phyloP scores from a whole-genome alignment of 2,888 invertebrate species.

The Choreutis nemorana region DNA sequence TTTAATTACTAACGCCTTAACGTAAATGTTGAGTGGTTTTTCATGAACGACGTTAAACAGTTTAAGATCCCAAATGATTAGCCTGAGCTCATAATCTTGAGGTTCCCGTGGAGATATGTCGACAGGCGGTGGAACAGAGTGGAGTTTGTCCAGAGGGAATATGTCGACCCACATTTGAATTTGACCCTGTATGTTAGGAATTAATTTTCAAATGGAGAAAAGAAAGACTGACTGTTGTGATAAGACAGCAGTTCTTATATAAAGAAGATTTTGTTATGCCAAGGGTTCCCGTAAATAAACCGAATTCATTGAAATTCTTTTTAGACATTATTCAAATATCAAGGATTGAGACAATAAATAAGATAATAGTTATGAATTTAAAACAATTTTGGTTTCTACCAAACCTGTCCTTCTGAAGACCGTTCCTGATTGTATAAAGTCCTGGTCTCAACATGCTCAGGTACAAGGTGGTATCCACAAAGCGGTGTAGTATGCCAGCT shows the following conservation, averaged over 20 bases:
- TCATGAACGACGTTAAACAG: conserved; percentile 76
- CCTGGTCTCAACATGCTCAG: conserved; percentile 92
- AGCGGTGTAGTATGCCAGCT: conserved; percentile 79
- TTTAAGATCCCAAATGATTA: conserved; percentile 72
- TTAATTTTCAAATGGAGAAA: neutral
- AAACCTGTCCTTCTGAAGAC: no score
- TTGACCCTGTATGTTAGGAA: conserved; percentile 87
- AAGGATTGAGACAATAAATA: no score
- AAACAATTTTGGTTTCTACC: no score
- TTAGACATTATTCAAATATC: no score
- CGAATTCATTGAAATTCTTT: no score
- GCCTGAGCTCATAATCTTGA: conserved; percentile 72
- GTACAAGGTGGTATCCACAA: conserved; percentile 80
- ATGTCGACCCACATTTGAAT: conserved; percentile 92
- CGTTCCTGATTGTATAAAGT: conserved; percentile 76
- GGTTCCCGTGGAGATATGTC: conserved; percentile 80
- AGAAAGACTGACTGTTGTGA: no score
- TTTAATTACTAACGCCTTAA: conserved; percentile 68
- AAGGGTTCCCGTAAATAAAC: neutral
- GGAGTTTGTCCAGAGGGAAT: conserved; percentile 67
- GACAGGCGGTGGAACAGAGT: conserved; percentile 72
- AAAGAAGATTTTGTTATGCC: no score
- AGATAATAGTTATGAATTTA: no score
- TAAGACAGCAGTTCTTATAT: no score
- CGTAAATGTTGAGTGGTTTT: conserved; percentile 79